Evolutionary conservation across 64 coral and sea anemone genomes (phyloP), one percentile per base, ranked within the genome.

Genomic region (Actinia equina): DNA sequence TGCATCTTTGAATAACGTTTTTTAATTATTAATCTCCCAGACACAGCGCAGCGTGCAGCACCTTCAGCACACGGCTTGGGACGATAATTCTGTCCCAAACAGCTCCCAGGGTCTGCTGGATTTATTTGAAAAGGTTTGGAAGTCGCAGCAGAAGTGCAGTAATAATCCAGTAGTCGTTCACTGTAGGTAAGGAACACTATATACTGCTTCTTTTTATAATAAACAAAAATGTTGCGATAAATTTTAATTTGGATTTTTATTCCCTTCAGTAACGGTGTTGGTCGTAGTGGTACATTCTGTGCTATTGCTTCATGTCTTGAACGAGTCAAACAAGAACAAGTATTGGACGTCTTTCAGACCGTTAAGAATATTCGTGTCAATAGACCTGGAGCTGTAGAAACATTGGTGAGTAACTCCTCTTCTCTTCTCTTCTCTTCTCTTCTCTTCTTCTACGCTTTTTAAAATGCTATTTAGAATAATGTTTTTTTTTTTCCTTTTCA

Each of bases 341-440:
- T 88, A 27, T 80, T 93, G 25, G 91, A 93, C 26, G 91, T 93
- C 44, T 93, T 93, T 52, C 91, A 93, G 82, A 84, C 87, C 2
- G 62, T 83, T n/a, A 93, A 89, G 20, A 49, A 8, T 49, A 49
- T 49, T 49, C 46, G 46, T 49, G 46, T 49, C 46, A 49, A 49
- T 8, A 49, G 46, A 49, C 46, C 46, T 6, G 46, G 46, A 8
- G 46, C 46, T 6, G 46, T 49, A 49, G 46, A 49, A 8, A 49
- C 46, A 4, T 49, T 49, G 46, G 46, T 49, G 3, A 49, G 46
- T 49, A 49, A 49, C 7, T 49, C 7, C 46, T 8, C 46, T 37
- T 37, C 30, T 37, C 30, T 37, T 37, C 30, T 37, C 30, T 37
- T 37, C 30, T 37, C 30, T 37, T 37, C 30, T 37, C 30, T 37